Conservation (phyloP, 2,797 vertebrate species). For the Dromococcyx pavoninus region DNA sequence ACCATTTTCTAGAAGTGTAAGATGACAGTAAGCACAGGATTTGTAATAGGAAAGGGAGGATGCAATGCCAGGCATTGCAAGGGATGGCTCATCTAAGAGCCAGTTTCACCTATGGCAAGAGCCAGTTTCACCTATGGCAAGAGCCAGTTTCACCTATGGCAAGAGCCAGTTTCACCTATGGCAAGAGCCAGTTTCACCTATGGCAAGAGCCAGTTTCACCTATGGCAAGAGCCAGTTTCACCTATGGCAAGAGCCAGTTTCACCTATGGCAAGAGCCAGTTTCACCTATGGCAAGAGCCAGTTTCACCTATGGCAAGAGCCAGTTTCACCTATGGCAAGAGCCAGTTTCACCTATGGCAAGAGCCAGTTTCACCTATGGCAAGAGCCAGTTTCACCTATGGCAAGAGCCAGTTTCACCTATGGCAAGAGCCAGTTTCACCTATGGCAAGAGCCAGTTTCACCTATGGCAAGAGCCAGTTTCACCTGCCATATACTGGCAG, state of each 20-base stretch:
- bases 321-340: background rate
- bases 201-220: background rate
- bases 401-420: too few relatives aligned
- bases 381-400: background rate
- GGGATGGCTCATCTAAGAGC: background rate
- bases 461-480: background rate
- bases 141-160: background rate
- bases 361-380: background rate
- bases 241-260: background rate
- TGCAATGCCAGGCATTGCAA: fast-evolving
- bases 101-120: background rate
- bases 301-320: background rate
- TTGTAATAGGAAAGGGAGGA: background rate
- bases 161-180: background rate
- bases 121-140: background rate
- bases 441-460: background rate
- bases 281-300: too few relatives aligned
- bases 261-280: background rate
- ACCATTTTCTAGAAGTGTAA: fast-evolving
- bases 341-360: too few relatives aligned
- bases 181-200: background rate
- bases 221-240: background rate
- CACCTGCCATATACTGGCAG: background rate
- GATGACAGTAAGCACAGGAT: background rate
- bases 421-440: background rate